Conservation (phyloP, 2,888 invertebrate species). For the Drymonia ruficornis region DNA sequence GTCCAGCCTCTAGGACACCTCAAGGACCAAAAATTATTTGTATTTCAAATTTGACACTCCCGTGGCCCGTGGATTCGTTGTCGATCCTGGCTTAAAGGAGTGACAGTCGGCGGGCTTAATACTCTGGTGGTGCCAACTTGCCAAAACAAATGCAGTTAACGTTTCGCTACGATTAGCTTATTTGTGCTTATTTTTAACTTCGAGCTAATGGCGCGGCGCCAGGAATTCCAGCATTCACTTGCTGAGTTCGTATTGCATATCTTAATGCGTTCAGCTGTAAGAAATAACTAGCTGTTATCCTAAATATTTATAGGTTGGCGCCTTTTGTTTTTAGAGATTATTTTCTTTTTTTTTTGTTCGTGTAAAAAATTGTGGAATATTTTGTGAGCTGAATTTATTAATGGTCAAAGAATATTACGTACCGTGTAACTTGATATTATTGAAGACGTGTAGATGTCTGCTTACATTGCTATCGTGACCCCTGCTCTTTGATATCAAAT, state of each 20-base stretch:
- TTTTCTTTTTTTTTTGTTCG: too few species aligned
- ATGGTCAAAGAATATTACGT: too few species aligned
- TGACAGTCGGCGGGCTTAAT: too few species aligned
- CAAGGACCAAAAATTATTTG: too few species aligned
- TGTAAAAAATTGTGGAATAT: too few species aligned
- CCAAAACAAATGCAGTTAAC: neutral
- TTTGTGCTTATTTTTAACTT: conserved; percentile 3
- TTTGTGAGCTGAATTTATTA: too few species aligned
- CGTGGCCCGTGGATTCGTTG: too few species aligned
- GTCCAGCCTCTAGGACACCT: too few species aligned
- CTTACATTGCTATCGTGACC: neutral
- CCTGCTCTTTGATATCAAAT: conserved; percentile 1
- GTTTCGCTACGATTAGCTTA: neutral
- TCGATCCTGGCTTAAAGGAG: too few species aligned
- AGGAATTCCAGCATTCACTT: conserved; percentile 3
- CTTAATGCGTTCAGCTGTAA: neutral
- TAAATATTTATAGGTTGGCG: neutral
- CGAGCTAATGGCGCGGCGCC: conserved; percentile 5
- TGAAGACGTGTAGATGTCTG: neutral
- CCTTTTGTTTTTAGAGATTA: too few species aligned
- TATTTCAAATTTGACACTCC: too few species aligned
- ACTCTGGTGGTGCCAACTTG: neutral
- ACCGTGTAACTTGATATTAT: neutral
- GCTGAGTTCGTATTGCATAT: neutral
- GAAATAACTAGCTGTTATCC: neutral